A percentile compares a stretch with the other conserved stretches of the same genome.
These are phyloP conservation scores for Ploceus nigricollis DNA, from an alignment of 2,113 vertebrate genomes.

Conservation along the genomic window DNA sequence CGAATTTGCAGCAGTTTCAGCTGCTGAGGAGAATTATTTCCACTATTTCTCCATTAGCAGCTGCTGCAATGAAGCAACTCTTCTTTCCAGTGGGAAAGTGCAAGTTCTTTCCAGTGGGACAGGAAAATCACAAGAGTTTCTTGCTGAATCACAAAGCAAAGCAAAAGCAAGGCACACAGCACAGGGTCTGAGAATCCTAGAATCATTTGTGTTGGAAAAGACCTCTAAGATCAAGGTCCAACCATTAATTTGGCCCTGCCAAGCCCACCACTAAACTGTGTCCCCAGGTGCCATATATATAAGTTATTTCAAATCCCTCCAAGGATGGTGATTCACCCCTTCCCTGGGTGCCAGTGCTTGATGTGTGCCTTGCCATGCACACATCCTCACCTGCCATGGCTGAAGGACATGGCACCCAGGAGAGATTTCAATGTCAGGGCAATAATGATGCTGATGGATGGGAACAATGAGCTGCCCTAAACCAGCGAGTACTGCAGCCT, in stretches of 20 bases:
- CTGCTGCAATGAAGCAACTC: background rate
- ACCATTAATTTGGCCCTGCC: background rate
- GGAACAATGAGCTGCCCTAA: fast-evolving
- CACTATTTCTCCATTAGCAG: background rate
- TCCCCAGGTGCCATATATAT: background rate
- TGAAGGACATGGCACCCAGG: background rate
- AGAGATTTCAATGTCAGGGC: background rate
- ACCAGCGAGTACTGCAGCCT: fast-evolving
- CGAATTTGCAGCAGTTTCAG: background rate
- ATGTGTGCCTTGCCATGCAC: fast-evolving
- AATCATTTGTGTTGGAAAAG: background rate
- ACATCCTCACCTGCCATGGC: background rate
- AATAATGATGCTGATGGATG: fast-evolving
- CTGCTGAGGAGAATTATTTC: background rate
- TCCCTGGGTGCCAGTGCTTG: background rate
- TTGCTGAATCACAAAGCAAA: background rate
- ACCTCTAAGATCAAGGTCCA: background rate
- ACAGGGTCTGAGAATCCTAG: background rate
- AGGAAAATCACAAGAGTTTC: background rate
- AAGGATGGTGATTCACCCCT: background rate
- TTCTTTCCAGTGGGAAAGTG: background rate
- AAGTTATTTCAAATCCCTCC: background rate
- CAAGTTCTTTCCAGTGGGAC: background rate
- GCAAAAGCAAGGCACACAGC: background rate
- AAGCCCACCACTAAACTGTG: background rate